A percentile compares a stretch with the other conserved stretches of the same genome.
phyloP scores from a whole-genome alignment of 2,113 vertebrate genomes.

The Prionailurus viverrinus region DNA sequence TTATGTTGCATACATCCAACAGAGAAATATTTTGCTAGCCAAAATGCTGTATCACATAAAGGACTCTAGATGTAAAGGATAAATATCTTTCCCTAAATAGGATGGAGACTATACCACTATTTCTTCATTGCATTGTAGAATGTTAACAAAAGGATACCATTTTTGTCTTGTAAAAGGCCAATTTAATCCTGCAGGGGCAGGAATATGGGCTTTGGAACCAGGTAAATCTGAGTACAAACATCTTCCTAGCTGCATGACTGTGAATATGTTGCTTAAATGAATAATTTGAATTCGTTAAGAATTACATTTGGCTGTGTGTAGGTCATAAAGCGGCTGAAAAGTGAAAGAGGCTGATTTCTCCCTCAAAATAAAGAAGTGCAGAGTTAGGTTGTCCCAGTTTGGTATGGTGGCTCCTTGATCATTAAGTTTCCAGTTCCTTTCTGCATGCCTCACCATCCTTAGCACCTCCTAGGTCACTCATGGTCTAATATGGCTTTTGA shows the following conservation, averaged over 20 bases:
- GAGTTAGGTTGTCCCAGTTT: not conserved
- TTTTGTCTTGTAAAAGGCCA: not conserved
- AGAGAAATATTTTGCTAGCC: conserved; percentile 12
- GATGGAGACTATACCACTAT: not conserved
- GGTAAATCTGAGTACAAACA: not conserved
- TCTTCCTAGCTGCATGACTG: not conserved
- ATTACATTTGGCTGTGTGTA: not conserved
- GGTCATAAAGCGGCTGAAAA: not conserved
- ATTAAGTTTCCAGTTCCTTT: not conserved
- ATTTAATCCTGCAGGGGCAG: not conserved
- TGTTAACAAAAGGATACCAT: not conserved
- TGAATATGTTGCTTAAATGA: not conserved
- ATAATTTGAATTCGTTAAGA: not conserved
- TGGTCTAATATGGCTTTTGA: not conserved
- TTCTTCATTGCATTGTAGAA: not conserved
- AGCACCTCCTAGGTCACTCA: not conserved
- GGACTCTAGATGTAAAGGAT: not conserved
- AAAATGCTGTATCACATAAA: not conserved
- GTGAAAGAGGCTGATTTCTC: conserved; percentile 2
- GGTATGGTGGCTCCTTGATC: not conserved
- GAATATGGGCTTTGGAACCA: not conserved
- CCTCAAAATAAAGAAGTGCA: not conserved
- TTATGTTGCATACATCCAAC: not conserved
- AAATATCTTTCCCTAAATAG: conserved; percentile 30
- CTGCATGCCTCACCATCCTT: not conserved